phyloP scores from a whole-genome alignment of 1,140 invertebrate genomes.

The Leptonema lineaticorne region DNA sequence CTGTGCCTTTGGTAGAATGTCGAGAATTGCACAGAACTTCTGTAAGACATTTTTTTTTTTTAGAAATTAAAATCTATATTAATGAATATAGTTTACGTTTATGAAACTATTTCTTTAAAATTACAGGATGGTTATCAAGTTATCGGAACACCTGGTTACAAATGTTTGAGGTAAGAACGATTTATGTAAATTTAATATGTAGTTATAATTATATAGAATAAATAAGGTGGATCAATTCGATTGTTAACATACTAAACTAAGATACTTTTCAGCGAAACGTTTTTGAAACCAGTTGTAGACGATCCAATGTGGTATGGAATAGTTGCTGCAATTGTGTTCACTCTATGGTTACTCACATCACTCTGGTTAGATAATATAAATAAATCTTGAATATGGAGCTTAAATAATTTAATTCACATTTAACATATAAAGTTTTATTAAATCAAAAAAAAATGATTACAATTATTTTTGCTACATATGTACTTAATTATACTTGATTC shows the following conservation, averaged over 20 bases:
- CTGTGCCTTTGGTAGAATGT: slow-evolving; percentile 55
- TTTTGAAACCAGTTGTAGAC: slow-evolving; percentile 50
- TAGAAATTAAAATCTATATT: background rate
- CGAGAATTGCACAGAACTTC: slow-evolving; percentile 45
- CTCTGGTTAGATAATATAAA: slow-evolving; percentile 48
- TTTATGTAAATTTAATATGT: background rate
- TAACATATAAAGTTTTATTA: too few species aligned
- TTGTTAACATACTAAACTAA: background rate
- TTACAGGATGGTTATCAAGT: slow-evolving; percentile 46
- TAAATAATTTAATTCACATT: slow-evolving; percentile 16
- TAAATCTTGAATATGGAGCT: too few species aligned
- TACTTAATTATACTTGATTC: background rate
- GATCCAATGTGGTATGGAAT: slow-evolving; percentile 56
- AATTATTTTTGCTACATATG: background rate
- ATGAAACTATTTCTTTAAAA: background rate
- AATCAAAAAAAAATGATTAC: background rate
- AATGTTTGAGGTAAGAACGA: slow-evolving; percentile 50
- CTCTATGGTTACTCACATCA: slow-evolving; percentile 54
- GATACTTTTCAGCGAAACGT: slow-evolving; percentile 51
- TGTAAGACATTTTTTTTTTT: too few species aligned
- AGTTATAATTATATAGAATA: background rate
- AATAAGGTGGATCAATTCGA: too few species aligned
- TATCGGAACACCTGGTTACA: slow-evolving; percentile 46
- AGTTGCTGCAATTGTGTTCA: slow-evolving; percentile 49
- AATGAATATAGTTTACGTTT: background rate